Evolutionary conservation across 92 coral and sea anemone species (phyloP), one percentile per base, ranked within the genome.

Genomic region (Parazoanthus atlanticus): DNA sequence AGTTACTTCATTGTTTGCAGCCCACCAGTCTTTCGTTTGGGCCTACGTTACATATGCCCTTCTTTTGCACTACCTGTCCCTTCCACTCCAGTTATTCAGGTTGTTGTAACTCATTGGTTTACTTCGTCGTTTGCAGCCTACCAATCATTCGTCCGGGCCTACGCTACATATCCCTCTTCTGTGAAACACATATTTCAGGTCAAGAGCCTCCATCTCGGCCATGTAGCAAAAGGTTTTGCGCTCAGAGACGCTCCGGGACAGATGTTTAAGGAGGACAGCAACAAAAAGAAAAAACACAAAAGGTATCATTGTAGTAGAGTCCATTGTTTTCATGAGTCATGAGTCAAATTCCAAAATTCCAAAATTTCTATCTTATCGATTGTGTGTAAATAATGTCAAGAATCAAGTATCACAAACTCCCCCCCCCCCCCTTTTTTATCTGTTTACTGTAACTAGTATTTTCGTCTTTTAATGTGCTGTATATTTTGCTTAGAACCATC

Each of bases 211-310:
- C 99, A 96, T 81, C 92, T 96, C 74, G 99, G 99, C 25, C 99
- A 96, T 77, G 94, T 96, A 52, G 99, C 99, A 36, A 96, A 96
- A 84, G 92, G 98, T 81, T 96, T 96, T 87, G 98, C 96, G 10
- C 93, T 96, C 47, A 94, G 99, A 88, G 99, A 96, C 78, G 89
- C 99, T 16, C 99, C 99, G 9, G 92, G 92, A 69, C 96, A 94
- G 82, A 89, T 96, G 96, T 93, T 91, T 85, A 88, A 79, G 49
- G 82, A 88, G 72, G 74, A 74, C 58, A 91, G 88, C 82, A 38
- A 74, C 47, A 66, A 81, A 28, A 90, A 76, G 32, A 85, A 84
- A 78, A 78, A 80, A 38, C 76, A 52, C 11, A 86, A 86, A 75
- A 89, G 82, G 86, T 86, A 81, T 86, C 66, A 23, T 41, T 82